Evolutionary conservation across 2,113 vertebrate species (phyloP).

Genomic region (Apteryx mantelli): DNA sequence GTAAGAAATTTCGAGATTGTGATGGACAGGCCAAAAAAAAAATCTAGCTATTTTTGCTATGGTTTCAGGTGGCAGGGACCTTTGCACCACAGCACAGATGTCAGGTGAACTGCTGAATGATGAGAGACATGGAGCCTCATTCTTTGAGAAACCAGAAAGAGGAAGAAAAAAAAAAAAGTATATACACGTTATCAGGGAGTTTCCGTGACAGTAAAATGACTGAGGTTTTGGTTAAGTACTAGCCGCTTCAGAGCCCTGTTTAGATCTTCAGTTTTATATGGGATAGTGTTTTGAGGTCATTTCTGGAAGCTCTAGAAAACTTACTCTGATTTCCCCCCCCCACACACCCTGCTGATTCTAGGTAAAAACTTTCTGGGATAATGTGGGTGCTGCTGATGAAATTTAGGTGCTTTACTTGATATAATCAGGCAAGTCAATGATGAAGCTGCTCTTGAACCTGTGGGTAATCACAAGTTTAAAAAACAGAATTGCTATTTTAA

Average conservation of each 20-base stretch:
- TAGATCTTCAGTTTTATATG: background rate
- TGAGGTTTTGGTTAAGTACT: background rate
- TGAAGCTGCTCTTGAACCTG: slow-evolving; percentile 7
- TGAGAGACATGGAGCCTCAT: background rate
- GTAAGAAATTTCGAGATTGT: background rate
- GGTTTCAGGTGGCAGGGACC: background rate
- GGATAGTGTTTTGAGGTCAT: background rate
- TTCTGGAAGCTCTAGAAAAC: background rate
- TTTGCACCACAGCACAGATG: background rate
- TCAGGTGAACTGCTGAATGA: background rate
- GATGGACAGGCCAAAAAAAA: background rate
- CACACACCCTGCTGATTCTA: background rate
- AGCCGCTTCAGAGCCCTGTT: background rate
- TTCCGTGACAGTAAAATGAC: background rate
- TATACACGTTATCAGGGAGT: background rate
- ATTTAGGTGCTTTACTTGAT: background rate
- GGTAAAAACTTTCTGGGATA: background rate
- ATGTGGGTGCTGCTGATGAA: background rate
- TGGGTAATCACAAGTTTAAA: background rate
- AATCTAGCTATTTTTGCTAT: background rate
- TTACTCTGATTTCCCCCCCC: background rate
- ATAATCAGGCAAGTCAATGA: background rate
- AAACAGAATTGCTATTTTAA: slow-evolving; percentile 30
- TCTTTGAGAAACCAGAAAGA: background rate
- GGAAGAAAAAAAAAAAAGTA: background rate